Conservation (phyloP, 2,113 vertebrate species). For the Brachyhypopomus gauderio region DNA sequence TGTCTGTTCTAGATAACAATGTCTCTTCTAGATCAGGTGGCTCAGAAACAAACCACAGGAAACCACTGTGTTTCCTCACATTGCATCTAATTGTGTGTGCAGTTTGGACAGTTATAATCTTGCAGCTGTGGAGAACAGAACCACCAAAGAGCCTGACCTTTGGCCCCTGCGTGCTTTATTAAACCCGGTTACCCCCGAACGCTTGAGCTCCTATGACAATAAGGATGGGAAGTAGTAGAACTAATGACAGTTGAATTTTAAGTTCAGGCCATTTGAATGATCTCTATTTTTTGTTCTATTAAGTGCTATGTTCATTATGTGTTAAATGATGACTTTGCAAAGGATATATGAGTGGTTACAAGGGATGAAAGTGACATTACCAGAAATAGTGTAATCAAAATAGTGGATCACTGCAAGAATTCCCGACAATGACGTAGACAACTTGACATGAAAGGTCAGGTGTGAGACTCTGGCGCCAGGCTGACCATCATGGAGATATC, state of each 20-base stretch:
- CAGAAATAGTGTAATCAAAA: no score
- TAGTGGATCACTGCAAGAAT: neutral
- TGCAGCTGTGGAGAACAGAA: conserved; percentile 18
- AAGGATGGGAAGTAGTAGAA: no score
- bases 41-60: conserved; percentile 54
- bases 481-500: neutral
- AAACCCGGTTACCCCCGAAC: no score
- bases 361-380: no score
- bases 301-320: no score
- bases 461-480: neutral
- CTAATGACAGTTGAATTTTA: no score
- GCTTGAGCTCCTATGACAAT: no score
- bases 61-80: conserved; percentile 42
- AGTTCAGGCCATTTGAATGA: no score
- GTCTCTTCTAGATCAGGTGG: conserved; percentile 55
- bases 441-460: neutral
- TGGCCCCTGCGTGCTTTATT: neutral
- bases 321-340: neutral
- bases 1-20: conserved; percentile 33
- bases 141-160: neutral
- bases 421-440: neutral
- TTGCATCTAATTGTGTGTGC: conserved; percentile 42
- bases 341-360: neutral
- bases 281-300: neutral
- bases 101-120: conserved; percentile 44